Conservation (phyloP, 2,888 invertebrate genomes). For the Trachelus iudaicus region DNA sequence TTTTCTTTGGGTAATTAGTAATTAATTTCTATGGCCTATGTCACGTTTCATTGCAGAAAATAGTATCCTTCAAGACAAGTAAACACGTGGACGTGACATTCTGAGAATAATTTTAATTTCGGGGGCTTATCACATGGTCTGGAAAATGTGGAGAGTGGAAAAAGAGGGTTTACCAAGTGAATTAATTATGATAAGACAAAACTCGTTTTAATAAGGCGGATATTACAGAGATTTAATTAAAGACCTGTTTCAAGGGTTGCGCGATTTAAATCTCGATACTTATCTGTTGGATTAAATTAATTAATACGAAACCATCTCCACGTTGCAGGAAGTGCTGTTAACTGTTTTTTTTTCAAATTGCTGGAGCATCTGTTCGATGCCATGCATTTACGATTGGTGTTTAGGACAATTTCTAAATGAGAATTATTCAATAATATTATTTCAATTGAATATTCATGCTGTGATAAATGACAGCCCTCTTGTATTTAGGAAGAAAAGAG, state of each 20-base stretch:
- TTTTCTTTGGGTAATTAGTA: too few relatives aligned
- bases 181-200: not conserved
- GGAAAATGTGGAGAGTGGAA: not conserved
- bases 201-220: not conserved
- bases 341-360: not conserved
- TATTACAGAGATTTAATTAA: not conserved
- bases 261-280: not conserved
- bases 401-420: not conserved
- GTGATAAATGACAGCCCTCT: not conserved
- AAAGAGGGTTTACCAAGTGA: not conserved
- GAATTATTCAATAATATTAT: not conserved
- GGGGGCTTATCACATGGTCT: not conserved
- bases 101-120: too few relatives aligned
- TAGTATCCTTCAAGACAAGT: too few relatives aligned
- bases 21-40: too few relatives aligned
- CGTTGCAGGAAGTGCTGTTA: not conserved
- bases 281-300: not conserved
- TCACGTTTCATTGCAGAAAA: too few relatives aligned
- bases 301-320: not conserved
- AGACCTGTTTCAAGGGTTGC: not conserved
- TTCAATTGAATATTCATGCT: not conserved
- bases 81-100: too few relatives aligned
- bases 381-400: not conserved
- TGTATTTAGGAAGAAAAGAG: not conserved
- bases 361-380: not conserved